A percentile compares a stretch with the other conserved stretches of the same genome.
Evolutionary conservation across 2,888 invertebrate species (phyloP).

Genomic region (Nomada goodeniana): DNA sequence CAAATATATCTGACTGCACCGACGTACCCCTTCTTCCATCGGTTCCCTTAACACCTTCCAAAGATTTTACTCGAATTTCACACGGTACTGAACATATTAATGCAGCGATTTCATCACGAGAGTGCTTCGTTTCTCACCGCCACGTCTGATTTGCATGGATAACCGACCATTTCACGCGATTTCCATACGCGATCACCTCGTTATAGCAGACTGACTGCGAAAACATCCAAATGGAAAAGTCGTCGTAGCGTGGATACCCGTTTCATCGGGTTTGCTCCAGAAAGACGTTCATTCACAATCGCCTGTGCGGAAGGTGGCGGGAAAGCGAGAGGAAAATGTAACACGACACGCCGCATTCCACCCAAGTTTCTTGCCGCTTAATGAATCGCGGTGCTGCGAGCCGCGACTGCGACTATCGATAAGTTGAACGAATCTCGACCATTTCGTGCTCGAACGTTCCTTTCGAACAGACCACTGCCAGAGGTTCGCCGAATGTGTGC

Average conservation of each 20-base stretch:
- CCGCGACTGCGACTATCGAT: slow-evolving; percentile 27
- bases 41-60: neutral
- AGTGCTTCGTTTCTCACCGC: slow-evolving; percentile 38
- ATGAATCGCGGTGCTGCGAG: slow-evolving; percentile 12
- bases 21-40: neutral
- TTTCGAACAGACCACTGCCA: slow-evolving; percentile 8
- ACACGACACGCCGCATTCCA: slow-evolving; percentile 34
- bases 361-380: slow-evolving; percentile 31
- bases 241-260: slow-evolving; percentile 5
- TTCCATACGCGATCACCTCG: slow-evolving; percentile 26
- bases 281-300: slow-evolving; percentile 56
- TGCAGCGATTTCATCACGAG: slow-evolving; percentile 30
- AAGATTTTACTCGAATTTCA: neutral
- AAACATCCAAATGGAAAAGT: slow-evolving; percentile 7
- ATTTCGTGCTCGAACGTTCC: slow-evolving; percentile 8
- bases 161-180: slow-evolving; percentile 40
- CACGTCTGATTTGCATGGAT: slow-evolving; percentile 44
- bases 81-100: slow-evolving; percentile 9
- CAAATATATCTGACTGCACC: neutral
- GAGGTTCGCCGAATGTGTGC: neutral
- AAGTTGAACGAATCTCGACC: slow-evolving; percentile 20
- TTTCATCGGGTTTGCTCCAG: slow-evolving; percentile 26
- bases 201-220: slow-evolving; percentile 21
- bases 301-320: slow-evolving; percentile 4
- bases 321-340: slow-evolving; percentile 57